phyloP scores from a whole-genome alignment of 2,113 vertebrate species.

The Sinocyclocheilus rhinocerous region DNA sequence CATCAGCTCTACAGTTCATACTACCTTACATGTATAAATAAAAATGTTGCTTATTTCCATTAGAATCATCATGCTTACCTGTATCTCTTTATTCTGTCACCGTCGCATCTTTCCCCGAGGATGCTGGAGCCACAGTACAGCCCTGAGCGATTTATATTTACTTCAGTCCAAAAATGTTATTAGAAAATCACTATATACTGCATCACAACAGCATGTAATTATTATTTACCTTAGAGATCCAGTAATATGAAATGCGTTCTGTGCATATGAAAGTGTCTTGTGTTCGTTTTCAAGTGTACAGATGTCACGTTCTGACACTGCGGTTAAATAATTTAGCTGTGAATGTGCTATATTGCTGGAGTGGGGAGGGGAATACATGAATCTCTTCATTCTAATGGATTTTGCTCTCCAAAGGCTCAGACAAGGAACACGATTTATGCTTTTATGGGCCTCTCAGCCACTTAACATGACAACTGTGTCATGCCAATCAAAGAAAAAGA shows the following conservation, averaged over 20 bases:
- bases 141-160: neutral
- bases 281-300: neutral
- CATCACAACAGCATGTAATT: slow-evolving; percentile 3
- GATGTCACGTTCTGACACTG: slow-evolving; percentile 9
- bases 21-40: neutral
- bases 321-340: slow-evolving; percentile 23
- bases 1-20: neutral
- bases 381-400: slow-evolving; percentile 26
- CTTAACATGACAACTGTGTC: slow-evolving; percentile 4
- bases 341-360: slow-evolving; percentile 12
- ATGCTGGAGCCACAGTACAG: neutral
- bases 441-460: slow-evolving; percentile 3
- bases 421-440: slow-evolving; percentile 18
- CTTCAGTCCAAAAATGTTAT: neutral
- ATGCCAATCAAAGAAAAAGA: neutral
- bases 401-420: slow-evolving; percentile 5
- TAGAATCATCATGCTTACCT: neutral
- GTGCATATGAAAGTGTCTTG: neutral
- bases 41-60: neutral
- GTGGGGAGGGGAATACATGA: slow-evolving; percentile 12
- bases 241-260: neutral
- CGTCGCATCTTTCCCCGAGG: neutral
- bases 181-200: neutral
- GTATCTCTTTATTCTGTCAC: neutral
- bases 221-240: neutral